phyloP scores from a whole-genome alignment of 2,797 vertebrate genomes.

The Furcifer pardalis region DNA sequence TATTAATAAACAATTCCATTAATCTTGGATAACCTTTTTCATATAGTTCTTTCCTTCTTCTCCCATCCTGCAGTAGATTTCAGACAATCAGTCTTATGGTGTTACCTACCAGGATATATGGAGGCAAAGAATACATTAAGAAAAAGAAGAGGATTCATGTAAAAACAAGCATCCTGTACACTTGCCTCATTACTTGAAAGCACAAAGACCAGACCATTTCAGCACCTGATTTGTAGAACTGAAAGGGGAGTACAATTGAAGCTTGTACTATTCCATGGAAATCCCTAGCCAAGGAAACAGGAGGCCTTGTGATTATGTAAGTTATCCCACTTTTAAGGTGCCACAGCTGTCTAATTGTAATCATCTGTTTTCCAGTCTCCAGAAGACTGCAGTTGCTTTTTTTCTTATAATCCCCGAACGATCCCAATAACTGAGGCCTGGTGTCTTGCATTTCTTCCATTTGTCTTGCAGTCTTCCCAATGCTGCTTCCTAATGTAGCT shows the following conservation, averaged over 20 bases:
- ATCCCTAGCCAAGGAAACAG: not conserved
- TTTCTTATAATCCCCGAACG: not conserved
- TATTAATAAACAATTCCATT: not conserved
- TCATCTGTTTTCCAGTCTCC: not conserved
- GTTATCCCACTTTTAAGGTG: not conserved
- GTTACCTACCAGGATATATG: slow-evolving; percentile 48
- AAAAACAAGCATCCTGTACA: slow-evolving; percentile 27
- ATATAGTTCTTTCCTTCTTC: slow-evolving; percentile 42
- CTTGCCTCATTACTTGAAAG: slow-evolving; percentile 32
- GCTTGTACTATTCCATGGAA: slow-evolving; percentile 19
- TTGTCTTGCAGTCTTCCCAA: not conserved
- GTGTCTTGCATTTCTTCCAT: not conserved
- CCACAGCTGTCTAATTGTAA: not conserved
- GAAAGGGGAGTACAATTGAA: slow-evolving; percentile 1
- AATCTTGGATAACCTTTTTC: not conserved
- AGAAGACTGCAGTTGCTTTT: not conserved
- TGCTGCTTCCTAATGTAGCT: not conserved
- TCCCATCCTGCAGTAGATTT: slow-evolving; percentile 53
- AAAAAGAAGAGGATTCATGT: slow-evolving; percentile 10
- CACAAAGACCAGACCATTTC: not conserved
- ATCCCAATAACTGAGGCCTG: not conserved
- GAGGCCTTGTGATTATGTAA: slow-evolving; percentile 21
- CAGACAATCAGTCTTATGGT: slow-evolving; percentile 52
- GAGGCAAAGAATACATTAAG: slow-evolving; percentile 53
- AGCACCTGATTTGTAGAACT: slow-evolving; percentile 18